phyloP scores from a whole-genome alignment of 2,888 invertebrate genomes.

The Kuschelorhynchus macadamiae region DNA sequence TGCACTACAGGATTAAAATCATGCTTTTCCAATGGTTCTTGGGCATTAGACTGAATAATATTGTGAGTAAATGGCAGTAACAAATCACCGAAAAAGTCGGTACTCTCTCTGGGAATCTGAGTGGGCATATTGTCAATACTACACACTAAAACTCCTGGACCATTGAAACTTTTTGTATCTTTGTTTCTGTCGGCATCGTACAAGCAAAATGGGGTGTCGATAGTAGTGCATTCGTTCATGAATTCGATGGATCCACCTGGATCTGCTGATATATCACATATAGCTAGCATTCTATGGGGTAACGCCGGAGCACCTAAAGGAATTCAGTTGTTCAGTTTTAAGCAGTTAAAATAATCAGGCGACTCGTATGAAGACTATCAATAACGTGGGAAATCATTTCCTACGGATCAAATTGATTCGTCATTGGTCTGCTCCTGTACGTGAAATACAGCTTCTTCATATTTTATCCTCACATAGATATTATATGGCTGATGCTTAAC shows the following conservation, averaged over 20 bases:
- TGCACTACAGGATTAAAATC: slow-evolving; percentile 80
- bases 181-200: slow-evolving; percentile 99
- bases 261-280: slow-evolving; percentile 99
- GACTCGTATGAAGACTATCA: no score
- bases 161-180: slow-evolving; percentile 95
- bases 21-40: slow-evolving; percentile 83
- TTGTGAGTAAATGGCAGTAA: slow-evolving; percentile 90
- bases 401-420: no score
- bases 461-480: no score
- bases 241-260: slow-evolving; percentile 93
- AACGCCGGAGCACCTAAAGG: slow-evolving; percentile 88
- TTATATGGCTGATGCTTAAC: no score
- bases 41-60: slow-evolving; percentile 87
- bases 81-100: slow-evolving; percentile 97
- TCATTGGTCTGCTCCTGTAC: no score
- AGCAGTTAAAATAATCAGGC: no score
- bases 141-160: slow-evolving; percentile 98
- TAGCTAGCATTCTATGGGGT: slow-evolving; percentile 92
- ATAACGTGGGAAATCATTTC: no score
- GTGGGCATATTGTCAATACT: slow-evolving; percentile 99
- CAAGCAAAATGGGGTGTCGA: slow-evolving; percentile 99
- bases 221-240: slow-evolving; percentile 99
- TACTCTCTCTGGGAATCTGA: slow-evolving; percentile 96
- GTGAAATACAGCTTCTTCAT: no score
- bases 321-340: no score